Evolutionary conservation across 2,797 vertebrate species (phyloP).

Genomic region (Squalus acanthias): DNA sequence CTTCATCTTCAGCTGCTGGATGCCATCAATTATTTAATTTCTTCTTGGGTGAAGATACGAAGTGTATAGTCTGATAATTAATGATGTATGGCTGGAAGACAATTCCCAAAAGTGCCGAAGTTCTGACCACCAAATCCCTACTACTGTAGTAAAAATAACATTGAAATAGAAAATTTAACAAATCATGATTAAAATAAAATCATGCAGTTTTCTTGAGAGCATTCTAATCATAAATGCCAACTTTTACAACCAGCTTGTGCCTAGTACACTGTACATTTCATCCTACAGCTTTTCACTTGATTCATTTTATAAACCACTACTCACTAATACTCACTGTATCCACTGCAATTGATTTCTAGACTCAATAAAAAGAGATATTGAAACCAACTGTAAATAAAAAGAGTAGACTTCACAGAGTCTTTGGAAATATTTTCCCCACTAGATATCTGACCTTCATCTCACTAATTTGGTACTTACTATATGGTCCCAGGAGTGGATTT

Average conservation of each 20-base stretch:
- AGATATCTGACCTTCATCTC: no score
- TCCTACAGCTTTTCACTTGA: no score
- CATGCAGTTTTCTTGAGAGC: neutral
- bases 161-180: neutral
- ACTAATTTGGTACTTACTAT: no score
- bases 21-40: neutral
- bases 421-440: no score
- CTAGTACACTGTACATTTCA: neutral
- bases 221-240: neutral
- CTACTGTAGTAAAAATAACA: neutral
- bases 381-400: no score
- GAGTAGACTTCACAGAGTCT: no score
- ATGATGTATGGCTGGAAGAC: neutral
- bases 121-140: neutral
- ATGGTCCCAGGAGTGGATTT: no score
- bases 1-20: neutral
- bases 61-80: neutral
- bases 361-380: no score
- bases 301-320: no score
- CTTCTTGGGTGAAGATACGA: neutral
- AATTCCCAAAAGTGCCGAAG: neutral
- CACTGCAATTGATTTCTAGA: no score
- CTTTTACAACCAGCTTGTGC: neutral
- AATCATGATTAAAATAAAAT: neutral
- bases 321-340: no score